Evolutionary conservation across 2,113 vertebrate species (phyloP), one percentile per base, ranked within the genome.

Genomic region (Numida meleagris): DNA sequence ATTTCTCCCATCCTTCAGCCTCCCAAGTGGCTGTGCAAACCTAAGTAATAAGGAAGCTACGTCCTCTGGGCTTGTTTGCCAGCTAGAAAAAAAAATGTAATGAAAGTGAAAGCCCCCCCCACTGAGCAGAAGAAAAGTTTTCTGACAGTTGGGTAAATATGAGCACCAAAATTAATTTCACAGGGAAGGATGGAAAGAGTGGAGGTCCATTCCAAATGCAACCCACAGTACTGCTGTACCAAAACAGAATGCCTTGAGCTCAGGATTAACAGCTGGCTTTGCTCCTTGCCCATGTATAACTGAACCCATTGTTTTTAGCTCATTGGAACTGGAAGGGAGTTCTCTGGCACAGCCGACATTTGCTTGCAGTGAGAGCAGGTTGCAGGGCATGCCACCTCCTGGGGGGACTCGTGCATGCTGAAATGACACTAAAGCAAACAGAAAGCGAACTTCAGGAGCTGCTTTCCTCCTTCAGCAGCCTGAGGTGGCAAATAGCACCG

Each of bases 351-450:
- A 80, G 59, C 21, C 78, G 10, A 24, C 6, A 3, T 38, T 46
- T 43, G 29, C 11, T 20, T 45, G 42, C 1, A 25, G 57, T 7
- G 50, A 19, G 25, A 12, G 50, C 10, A 45, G n/a, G 27, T 45
- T 62, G 46, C 25, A 46, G 57, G 40, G 55, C 72, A 43, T 12
- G 29, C 63, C 46, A 25, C 17, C 15, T 33, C 51, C 46, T 33
- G 46, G 12, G 38, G 68, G 77, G 55, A 45, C 18, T 18, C 11
- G 2, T 0, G 0, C 33, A 4, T 42, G 4, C 0, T 50, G 43
- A 89, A 63, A 63, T 33, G 42, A 75, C 19, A 46, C n/a, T 4
- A 9, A n/a, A 68, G 19, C 20, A 63, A 78, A 55, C 6, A 12
- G 51, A 53, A 17, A 33, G 29, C 29, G 72, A 81, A 15, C 23